These are phyloP conservation scores for Drosophila tsacasi DNA, from an alignment of 1,140 invertebrate species.

Conservation along the genomic window DNA sequence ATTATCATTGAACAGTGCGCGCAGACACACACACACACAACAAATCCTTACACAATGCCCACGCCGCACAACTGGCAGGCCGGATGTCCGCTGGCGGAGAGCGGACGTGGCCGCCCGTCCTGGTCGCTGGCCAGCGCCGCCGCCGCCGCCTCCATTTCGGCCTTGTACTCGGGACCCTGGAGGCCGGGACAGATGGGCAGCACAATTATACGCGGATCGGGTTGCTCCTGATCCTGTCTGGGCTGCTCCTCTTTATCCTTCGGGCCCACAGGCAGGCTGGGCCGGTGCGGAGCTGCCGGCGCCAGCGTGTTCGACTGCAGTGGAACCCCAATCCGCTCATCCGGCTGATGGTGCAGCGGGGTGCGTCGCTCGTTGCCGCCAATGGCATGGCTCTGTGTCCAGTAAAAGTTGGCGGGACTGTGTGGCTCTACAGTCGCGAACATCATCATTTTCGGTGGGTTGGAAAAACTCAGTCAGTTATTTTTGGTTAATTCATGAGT, in stretches of 20 bases:
- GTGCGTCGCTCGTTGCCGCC: constrained; percentile 85
- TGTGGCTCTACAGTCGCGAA: constrained; percentile 70
- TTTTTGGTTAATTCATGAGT: constrained; percentile 9
- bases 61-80: constrained; percentile 82
- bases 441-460: constrained; percentile 4
- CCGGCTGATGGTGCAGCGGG: constrained; percentile 62
- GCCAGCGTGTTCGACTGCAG: constrained; percentile 74
- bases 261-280: constrained; percentile 84
- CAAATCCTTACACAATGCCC: constrained; percentile 84
- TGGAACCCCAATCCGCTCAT: constrained; percentile 69
- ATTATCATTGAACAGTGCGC: constrained; percentile 62
- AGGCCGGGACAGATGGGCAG: constrained; percentile 77
- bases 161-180: constrained; percentile 77
- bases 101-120: constrained; percentile 59
- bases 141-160: constrained; percentile 72
- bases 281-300: constrained; percentile 84
- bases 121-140: constrained; percentile 48
- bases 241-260: constrained; percentile 23
- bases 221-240: constrained; percentile 34
- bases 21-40: constrained; percentile 13
- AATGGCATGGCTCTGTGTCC: constrained; percentile 88
- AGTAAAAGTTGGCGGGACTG: constrained; percentile 87
- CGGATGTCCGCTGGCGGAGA: constrained; percentile 81
- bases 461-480: constrained; percentile 64
- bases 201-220: constrained; percentile 78